These are phyloP conservation scores for Holothuria glaberrima DNA, from an alignment of 35 echinoderm and acorn worm species.

Conservation along the genomic window DNA sequence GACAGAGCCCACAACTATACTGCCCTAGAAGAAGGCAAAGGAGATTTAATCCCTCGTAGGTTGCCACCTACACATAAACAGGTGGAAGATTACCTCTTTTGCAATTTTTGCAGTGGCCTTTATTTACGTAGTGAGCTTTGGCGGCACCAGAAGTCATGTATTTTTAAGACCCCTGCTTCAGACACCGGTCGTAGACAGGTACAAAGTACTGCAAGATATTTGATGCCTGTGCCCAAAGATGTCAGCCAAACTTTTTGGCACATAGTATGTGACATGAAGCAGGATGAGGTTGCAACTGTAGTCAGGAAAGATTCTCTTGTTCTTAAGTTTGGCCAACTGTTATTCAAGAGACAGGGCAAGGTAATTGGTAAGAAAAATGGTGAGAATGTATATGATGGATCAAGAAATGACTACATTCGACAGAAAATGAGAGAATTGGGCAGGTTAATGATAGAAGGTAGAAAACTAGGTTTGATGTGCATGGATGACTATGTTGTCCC, in stretches of 20 bases:
- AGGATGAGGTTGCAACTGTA: background rate
- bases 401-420: conserved; percentile 20
- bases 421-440: conserved; percentile 51
- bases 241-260: conserved; percentile 37
- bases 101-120: background rate
- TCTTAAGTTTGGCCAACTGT: conserved; percentile 14
- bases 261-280: conserved; percentile 43
- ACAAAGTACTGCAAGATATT: conserved; percentile 4
- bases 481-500: background rate
- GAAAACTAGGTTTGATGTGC: background rate
- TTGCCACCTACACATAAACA: background rate
- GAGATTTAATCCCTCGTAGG: background rate
- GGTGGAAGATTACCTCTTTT: conserved; percentile 19
- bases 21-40: background rate
- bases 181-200: background rate
- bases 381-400: conserved; percentile 9
- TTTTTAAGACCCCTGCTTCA: background rate
- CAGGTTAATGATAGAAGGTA: background rate
- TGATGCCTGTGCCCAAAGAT: conserved; percentile 20
- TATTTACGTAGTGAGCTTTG: background rate
- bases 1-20: background rate
- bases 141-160: background rate
- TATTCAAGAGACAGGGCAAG: conserved; percentile 24
- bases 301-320: conserved; percentile 24
- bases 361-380: background rate